Base-by-base conservation (phyloP, 2,113 vertebrate genomes). In the Tragelaphus scriptus region DNA sequence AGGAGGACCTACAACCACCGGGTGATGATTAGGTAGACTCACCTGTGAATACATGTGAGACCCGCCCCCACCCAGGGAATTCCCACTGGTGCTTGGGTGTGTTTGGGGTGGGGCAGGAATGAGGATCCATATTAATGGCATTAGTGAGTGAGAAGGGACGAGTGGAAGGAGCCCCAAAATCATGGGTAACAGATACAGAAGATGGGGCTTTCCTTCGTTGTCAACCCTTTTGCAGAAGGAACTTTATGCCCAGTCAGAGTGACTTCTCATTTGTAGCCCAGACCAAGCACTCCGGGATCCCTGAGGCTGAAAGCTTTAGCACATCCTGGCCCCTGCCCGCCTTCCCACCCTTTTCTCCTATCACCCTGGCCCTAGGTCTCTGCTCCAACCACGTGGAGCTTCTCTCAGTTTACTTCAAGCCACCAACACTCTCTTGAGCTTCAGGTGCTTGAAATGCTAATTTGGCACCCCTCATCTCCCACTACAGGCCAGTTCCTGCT, bases 151-250 rank as follows among this genome's bases (percentile, higher is more conserved):
- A 87, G 51, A 80, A 17, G 19, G 7, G 0, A 26, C 14, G 8
- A 11, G 82, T 58, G 30, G 47, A n/a, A 88, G 77, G 51, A 93
- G n/a, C 40, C 40, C 11, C 16, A 28, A 90, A 55, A 71, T 71
- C n/a, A 71, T 40, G n/a, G 19, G 36, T 77, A 88, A 82, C 32
- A 95, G 63, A 88, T 36, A 58, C 55, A 68, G 36, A 92, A 95
- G 40, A 32, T 1, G 47, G 6, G 1, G 12, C 44, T 68, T 88
- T n/a, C 85, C 40, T 47, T 81, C 77, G 51, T 58, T 26, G 16
- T 55, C 85, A 96, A 55, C 23, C 21, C 77, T 71, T 86, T 56
- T 91, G 26, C 36, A 61, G 47, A 21, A 85, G 51, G 14, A 82
- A 51, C 17, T 53, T 58, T 13, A 44, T 58, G 40, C 6, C 59